phyloP scores from a whole-genome alignment of 1,140 invertebrate genomes.

The Mizuhopecten yessoensis region DNA sequence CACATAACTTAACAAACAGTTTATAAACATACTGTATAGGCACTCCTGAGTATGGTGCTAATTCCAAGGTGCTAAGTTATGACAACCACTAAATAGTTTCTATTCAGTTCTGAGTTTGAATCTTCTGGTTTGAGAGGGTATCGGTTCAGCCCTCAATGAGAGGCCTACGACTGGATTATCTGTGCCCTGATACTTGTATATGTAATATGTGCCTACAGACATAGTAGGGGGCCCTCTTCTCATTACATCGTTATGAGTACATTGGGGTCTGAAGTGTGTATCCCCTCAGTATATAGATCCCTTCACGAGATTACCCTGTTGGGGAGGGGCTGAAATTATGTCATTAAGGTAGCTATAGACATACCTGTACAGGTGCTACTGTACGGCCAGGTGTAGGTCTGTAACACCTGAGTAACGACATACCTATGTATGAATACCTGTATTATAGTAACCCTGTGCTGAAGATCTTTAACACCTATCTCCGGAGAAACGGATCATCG shows the following conservation, averaged over 20 bases:
- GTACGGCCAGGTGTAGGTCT: background rate
- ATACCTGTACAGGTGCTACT: conserved; percentile 34
- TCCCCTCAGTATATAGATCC: background rate
- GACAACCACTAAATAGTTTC: too few species aligned
- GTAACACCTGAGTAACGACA: conserved; percentile 14
- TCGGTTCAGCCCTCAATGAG: background rate
- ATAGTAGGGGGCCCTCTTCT: background rate
- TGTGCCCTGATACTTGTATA: background rate
- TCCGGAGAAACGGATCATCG: background rate
- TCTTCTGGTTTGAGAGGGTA: background rate
- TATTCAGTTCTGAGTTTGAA: background rate
- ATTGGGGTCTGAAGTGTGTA: background rate
- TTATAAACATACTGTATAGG: too few species aligned
- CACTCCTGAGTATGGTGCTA: too few species aligned
- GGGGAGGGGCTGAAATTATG: background rate
- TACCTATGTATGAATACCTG: background rate
- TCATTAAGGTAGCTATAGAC: background rate
- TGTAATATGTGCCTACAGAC: background rate
- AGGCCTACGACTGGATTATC: background rate
- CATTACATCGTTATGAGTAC: background rate
- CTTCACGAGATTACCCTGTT: background rate
- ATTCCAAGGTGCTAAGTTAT: too few species aligned
- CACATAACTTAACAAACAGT: too few species aligned
- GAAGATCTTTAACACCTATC: background rate
- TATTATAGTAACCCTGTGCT: background rate